Evolutionary conservation across 2,113 vertebrate species (phyloP).

Genomic region (Catharus fuscescens): DNA sequence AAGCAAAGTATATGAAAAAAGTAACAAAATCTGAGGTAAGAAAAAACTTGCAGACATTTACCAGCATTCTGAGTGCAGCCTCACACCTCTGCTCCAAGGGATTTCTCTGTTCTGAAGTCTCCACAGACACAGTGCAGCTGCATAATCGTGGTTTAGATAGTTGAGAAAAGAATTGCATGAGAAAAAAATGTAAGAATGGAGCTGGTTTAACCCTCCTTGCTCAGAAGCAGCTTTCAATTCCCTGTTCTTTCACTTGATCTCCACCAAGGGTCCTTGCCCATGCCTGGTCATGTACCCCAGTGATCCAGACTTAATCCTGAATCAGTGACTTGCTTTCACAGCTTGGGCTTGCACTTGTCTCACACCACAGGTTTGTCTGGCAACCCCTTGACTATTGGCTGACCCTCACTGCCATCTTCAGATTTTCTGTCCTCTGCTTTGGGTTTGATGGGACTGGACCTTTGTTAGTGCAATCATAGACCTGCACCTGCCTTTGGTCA

Average conservation of each 20-base stretch:
- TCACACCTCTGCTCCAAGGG: not conserved
- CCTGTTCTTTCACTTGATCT: not conserved
- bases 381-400: not conserved
- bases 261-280: not conserved
- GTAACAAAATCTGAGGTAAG: not conserved
- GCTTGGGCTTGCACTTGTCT: not conserved
- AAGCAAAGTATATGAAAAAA: not conserved
- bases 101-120: not conserved
- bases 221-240: not conserved
- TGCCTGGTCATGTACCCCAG: not conserved
- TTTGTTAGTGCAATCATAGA: not conserved
- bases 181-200: not conserved
- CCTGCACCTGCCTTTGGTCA: not conserved
- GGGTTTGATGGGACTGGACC: not conserved
- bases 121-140: rapidly evolving
- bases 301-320: not conserved
- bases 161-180: not conserved
- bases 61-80: not conserved
- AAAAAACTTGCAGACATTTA: not conserved
- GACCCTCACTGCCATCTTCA: not conserved
- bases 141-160: not conserved
- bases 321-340: not conserved
- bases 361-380: not conserved
- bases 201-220: not conserved
- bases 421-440: not conserved